A percentile compares a stretch with the other conserved stretches of the same genome.
Evolutionary conservation across 2,113 vertebrate genomes (phyloP).

Genomic region (Cynocephalus volans): DNA sequence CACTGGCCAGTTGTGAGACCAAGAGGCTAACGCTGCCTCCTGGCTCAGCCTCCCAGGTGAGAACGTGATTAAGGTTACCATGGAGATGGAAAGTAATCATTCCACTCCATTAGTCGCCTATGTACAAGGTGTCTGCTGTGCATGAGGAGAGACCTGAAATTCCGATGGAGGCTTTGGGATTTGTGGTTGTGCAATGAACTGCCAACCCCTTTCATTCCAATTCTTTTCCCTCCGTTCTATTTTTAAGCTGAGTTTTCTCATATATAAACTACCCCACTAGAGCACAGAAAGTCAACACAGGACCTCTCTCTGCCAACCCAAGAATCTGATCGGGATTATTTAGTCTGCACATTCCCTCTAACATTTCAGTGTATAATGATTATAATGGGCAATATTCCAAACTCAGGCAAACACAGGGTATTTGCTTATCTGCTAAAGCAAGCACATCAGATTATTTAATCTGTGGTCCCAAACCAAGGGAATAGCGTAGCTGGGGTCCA

Average conservation of each 20-base stretch:
- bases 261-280: not conserved
- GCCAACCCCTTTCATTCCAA: not conserved
- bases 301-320: not conserved
- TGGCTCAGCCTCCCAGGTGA: constrained; percentile 58
- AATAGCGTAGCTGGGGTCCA: not conserved
- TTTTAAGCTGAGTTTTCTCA: not conserved
- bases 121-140: not conserved
- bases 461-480: not conserved
- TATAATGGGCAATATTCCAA: not conserved
- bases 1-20: not conserved
- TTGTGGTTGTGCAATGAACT: not conserved
- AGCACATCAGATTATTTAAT: not conserved
- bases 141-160: not conserved
- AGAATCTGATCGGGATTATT: not conserved
- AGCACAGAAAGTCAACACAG: not conserved
- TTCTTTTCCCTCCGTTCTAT: not conserved
- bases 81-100: constrained; percentile 56
- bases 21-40: not conserved
- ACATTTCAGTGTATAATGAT: not conserved
- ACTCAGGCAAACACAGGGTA: not conserved
- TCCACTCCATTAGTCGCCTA: constrained; percentile 22
- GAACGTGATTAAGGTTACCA: constrained; percentile 53
- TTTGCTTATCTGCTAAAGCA: constrained; percentile 41
- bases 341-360: not conserved
- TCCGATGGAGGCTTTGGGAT: not conserved